Percentiles rank a stretch among this genome's conserved stretches.
Conservation (phyloP, 2,113 vertebrate genomes). For the Nesogale talazaci region DNA sequence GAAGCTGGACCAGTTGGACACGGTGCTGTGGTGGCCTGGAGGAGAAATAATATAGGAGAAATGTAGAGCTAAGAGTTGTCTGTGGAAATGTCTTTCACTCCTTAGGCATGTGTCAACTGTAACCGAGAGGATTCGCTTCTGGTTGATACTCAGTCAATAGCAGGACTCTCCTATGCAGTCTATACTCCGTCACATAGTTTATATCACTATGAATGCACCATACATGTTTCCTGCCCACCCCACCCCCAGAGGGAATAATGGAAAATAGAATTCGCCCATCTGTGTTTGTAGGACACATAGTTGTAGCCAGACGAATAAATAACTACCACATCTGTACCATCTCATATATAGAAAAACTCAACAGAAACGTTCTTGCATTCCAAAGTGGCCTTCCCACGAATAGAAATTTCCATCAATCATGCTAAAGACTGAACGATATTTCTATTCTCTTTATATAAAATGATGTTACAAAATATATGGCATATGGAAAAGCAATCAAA, state of each 20-base stretch:
- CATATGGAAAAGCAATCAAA: too few species aligned
- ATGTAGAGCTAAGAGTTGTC: neutral
- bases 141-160: neutral
- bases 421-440: neutral
- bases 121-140: neutral
- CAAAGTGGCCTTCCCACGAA: neutral
- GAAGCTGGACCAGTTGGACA: neutral
- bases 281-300: neutral
- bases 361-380: constrained; percentile 12
- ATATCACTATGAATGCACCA: neutral
- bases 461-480: too few species aligned
- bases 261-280: neutral
- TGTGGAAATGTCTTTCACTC: neutral
- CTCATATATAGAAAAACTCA: neutral
- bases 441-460: neutral
- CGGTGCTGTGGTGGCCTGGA: neutral
- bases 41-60: neutral
- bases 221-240: neutral
- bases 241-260: neutral
- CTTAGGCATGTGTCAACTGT: neutral
- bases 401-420: constrained; percentile 8
- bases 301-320: neutral
- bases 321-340: neutral
- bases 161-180: neutral
- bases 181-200: neutral